Percentiles rank a stretch among this genome's conserved stretches.
Conservation (phyloP, 2,113 vertebrate genomes). For the Corythaixoides concolor region DNA sequence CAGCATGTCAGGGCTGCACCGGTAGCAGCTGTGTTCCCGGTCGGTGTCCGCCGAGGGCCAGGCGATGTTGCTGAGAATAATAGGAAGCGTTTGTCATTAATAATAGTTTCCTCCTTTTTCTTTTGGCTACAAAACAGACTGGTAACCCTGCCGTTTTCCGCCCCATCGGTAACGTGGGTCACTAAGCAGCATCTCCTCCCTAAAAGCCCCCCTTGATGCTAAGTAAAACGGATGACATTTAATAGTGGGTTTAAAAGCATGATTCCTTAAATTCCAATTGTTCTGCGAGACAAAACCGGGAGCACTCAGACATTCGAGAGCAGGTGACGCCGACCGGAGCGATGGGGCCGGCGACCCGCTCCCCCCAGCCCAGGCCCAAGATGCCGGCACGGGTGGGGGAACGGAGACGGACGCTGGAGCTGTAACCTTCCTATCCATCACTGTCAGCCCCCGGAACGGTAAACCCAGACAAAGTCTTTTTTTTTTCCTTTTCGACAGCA, state of each 20-base stretch:
- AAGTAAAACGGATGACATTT: not conserved
- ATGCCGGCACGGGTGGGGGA: conserved; percentile 24
- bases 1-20: not conserved
- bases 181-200: not conserved
- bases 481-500: not conserved
- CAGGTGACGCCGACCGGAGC: conserved; percentile 65
- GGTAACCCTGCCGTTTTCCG: not conserved
- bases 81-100: not conserved
- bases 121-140: not conserved
- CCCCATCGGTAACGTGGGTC: not conserved
- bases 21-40: not conserved
- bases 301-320: conserved; percentile 22
- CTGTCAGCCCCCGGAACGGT: conserved; percentile 38
- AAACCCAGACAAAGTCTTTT: conserved; percentile 8
- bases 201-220: not conserved
- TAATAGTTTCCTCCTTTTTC: not conserved
- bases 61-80: not conserved
- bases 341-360: not conserved
- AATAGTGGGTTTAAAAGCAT: not conserved
- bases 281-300: not conserved
- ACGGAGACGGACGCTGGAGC: conserved; percentile 65
- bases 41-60: not conserved
- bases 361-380: not conserved
- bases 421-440: conserved; percentile 66
- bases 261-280: conserved; percentile 38